Conservation (phyloP, 1,140 invertebrate species). For the Harlomillsia oculata region DNA sequence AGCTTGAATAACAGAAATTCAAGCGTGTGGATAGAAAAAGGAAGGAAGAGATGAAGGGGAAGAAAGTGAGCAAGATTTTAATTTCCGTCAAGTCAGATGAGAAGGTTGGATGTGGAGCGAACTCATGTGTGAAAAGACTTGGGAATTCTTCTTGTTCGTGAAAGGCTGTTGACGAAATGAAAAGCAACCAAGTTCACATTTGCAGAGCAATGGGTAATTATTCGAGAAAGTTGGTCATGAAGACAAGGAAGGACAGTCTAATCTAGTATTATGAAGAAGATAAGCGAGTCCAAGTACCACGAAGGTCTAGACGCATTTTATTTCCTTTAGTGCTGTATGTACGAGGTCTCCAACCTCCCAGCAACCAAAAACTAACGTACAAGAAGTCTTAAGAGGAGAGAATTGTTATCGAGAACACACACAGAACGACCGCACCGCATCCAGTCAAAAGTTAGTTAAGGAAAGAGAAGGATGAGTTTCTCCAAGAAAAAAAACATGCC, state of each 20-base stretch:
- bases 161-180: slow-evolving; percentile 7
- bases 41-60: not conserved
- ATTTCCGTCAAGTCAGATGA: slow-evolving; percentile 16
- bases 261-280: not conserved
- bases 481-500: too few relatives aligned
- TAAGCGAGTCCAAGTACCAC: not conserved
- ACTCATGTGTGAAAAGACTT: not conserved
- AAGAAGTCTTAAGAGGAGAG: too few relatives aligned
- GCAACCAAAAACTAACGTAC: too few relatives aligned
- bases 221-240: slow-evolving; percentile 23
- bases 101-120: not conserved
- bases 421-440: too few relatives aligned
- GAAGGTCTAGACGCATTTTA: too few relatives aligned
- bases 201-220: slow-evolving; percentile 13
- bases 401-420: too few relatives aligned
- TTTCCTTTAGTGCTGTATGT: too few relatives aligned
- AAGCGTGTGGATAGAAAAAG: not conserved
- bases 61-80: slow-evolving; percentile 12
- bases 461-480: too few relatives aligned
- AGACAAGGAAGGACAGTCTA: not conserved
- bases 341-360: too few relatives aligned
- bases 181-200: not conserved
- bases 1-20: not conserved
- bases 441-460: too few relatives aligned
- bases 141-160: too few relatives aligned